A percentile compares a stretch with the other conserved stretches of the same genome.
phyloP scores from a whole-genome alignment of 2,797 vertebrate species.

The Anguilla pacifica region DNA sequence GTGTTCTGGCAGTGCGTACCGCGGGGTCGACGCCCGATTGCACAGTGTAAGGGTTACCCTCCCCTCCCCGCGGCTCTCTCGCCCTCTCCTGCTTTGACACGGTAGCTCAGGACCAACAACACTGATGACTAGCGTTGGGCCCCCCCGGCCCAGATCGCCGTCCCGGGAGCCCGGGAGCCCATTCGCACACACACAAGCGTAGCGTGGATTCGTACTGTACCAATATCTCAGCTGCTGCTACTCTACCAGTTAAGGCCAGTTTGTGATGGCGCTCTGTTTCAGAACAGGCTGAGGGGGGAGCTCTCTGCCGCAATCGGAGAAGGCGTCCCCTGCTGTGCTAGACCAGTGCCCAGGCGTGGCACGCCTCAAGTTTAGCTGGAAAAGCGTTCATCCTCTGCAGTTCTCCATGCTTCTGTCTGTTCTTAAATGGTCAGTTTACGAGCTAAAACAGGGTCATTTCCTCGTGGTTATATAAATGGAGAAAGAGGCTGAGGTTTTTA shows the following conservation, averaged over 20 bases:
- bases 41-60: constrained; percentile 15
- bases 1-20: not conserved
- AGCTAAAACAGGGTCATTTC: constrained; percentile 21
- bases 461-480: constrained; percentile 20
- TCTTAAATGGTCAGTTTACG: constrained; percentile 14
- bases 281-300: not conserved
- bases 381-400: constrained; percentile 15
- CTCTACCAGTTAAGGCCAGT: not conserved
- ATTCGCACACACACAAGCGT: not conserved
- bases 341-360: constrained; percentile 14
- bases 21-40: not conserved
- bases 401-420: constrained; percentile 11
- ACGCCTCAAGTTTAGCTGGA: not conserved
- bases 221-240: constrained; percentile 16
- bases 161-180: not conserved
- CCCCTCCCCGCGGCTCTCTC: not conserved
- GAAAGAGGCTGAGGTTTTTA: constrained; percentile 37
- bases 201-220: not conserved
- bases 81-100: not conserved
- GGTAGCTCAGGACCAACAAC: constrained; percentile 19
- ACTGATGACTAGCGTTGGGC: constrained; percentile 16
- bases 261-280: not conserved
- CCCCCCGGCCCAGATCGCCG: not conserved
- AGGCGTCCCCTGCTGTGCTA: constrained; percentile 2
- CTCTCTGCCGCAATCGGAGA: constrained; percentile 1